A percentile compares a stretch with the other conserved stretches of the same genome.
These are phyloP conservation scores for Origma solitaria DNA, from an alignment of 2,113 vertebrate species.

Conservation along the genomic window DNA sequence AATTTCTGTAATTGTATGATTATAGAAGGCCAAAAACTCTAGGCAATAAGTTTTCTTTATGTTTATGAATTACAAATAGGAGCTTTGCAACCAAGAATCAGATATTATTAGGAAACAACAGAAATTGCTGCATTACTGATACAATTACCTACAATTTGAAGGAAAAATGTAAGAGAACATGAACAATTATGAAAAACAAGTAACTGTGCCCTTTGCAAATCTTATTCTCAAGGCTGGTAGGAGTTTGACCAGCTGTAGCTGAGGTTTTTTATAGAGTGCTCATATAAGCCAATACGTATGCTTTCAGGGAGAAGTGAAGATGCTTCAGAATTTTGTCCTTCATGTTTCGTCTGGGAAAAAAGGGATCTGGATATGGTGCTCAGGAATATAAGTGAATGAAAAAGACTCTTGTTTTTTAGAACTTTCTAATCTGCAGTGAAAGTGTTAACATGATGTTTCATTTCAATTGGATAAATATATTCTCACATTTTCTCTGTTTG, in stretches of 20 bases:
- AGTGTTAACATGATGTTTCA: neutral
- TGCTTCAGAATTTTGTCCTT: neutral
- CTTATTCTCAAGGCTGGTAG: neutral
- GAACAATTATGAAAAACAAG: neutral
- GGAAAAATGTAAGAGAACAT: neutral
- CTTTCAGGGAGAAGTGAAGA: neutral
- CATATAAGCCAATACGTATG: neutral
- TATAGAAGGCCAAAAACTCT: neutral
- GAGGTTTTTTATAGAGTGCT: neutral
- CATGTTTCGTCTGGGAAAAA: too few relatives aligned
- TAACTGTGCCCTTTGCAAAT: neutral
- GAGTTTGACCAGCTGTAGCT: neutral
- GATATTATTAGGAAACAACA: neutral
- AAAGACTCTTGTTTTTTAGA: neutral
- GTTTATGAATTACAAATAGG: neutral
- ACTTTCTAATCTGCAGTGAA: neutral
- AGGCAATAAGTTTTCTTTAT: neutral
- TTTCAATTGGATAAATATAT: neutral
- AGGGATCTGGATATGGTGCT: fast-evolving
- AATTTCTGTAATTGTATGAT: neutral
- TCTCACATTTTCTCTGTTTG: neutral
- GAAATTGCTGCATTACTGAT: neutral
- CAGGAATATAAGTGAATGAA: neutral
- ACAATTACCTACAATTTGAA: neutral
- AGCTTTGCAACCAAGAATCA: neutral